Evolutionary conservation across 2,888 invertebrate species (phyloP), one percentile per base, ranked within the genome.

Genomic region (Drosophila mercatorum): DNA sequence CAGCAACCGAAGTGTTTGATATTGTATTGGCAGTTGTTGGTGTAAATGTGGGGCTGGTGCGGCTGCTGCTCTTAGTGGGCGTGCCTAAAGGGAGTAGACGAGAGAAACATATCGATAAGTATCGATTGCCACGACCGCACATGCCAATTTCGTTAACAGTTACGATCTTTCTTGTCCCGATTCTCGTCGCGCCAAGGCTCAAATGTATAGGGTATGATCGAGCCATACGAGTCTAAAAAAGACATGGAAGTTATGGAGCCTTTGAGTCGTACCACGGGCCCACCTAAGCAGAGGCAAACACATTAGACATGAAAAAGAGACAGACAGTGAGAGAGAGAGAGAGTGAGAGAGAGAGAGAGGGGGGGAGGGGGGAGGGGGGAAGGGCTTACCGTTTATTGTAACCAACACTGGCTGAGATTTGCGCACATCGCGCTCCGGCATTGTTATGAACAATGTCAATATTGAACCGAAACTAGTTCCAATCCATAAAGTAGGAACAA

Each of bases 381-480:
- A n/a, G n/a, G 0, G 10, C 41, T 94, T 92, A 97, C 97, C 97
- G 93, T 96, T 97, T 83, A 98, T 96, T 91, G 97, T 96, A 85
- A 98, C 96, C 90, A 96, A 95, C 82, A 97, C 97, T 61, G 97
- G 97, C 92, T 97, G 97, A 79, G 96, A 95, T 92, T 96, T 95
- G 91, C 98, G 94, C 81, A 95, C 94, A 92, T 98, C 98, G 61
- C 95, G 94, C 90, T 96, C 96, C 71, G 96, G 95, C 83, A 97
- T 95, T 92, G 95, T 96, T 92, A 99, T 95, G 93, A 97, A 95
- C 93, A 99, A 96, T 76, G 98, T 98, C 90, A 99, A 95, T 92
- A 98, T 97, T 69, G 99, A 98, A 89, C 99, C 99, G 89, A 97
- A 95, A 93, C 98, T 98, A 83, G 99, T 99, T 90, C 99, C 99